These are phyloP conservation scores for Holotrichia oblita DNA, from an alignment of 1,140 invertebrate species.

Conservation along the genomic window DNA sequence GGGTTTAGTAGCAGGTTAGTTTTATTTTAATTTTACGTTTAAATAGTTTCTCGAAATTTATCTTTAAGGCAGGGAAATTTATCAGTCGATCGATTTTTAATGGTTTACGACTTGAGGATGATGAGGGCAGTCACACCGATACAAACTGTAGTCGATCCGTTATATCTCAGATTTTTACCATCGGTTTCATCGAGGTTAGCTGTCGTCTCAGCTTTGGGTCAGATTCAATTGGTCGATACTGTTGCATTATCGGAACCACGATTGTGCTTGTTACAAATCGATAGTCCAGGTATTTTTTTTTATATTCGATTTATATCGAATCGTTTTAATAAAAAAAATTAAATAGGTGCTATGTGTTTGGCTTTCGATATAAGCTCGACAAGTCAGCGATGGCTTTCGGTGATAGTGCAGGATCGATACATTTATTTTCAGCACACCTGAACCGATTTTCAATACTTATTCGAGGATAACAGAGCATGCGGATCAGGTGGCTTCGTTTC, in stretches of 20 bases:
- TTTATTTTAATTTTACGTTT: conserved; percentile 62
- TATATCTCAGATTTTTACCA: conserved; percentile 90
- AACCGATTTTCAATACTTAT: conserved; percentile 80
- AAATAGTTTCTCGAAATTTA: too few species aligned
- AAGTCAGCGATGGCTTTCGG: conserved; percentile 84
- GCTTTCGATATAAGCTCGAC: conserved; percentile 89
- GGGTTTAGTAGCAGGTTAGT: conserved; percentile 91
- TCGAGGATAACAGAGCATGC: too few species aligned
- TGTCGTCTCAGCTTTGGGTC: conserved; percentile 87
- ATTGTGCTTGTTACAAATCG: too few species aligned
- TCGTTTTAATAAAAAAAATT: too few species aligned
- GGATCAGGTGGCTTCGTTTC: conserved; percentile 78
- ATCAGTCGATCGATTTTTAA: too few species aligned
- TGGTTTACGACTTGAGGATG: too few species aligned
- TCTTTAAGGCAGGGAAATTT: too few species aligned
- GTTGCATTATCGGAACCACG: conserved; percentile 76
- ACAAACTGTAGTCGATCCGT: conserved; percentile 82
- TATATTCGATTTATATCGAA: conserved; percentile 76
- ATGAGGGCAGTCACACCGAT: too few species aligned
- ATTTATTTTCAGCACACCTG: conserved; percentile 75
- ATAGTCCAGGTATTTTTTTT: too few species aligned
- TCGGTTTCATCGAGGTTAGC: conserved; percentile 87
- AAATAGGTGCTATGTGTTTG: too few species aligned
- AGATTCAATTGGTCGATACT: conserved; percentile 89
- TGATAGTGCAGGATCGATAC: conserved; percentile 81